These are phyloP conservation scores for Ophiodon elongatus DNA, from an alignment of 2,113 vertebrate species.

Conservation along the genomic window DNA sequence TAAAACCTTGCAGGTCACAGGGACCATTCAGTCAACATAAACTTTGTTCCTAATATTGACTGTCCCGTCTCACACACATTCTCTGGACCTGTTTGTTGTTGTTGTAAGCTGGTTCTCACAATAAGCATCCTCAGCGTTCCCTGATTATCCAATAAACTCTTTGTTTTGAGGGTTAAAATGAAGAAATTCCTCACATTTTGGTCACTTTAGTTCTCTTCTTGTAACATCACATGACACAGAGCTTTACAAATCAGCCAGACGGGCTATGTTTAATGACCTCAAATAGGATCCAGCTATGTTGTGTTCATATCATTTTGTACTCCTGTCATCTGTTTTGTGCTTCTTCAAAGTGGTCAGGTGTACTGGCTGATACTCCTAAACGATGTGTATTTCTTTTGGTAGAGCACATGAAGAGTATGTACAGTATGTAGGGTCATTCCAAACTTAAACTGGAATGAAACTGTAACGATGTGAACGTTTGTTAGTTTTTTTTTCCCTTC, in stretches of 20 bases:
- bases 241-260: background rate
- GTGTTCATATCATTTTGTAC: background rate
- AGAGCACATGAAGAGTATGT: constrained; percentile 17
- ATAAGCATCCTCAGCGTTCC: background rate
- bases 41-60: background rate
- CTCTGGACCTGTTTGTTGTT: background rate
- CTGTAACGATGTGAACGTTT: constrained; percentile 36
- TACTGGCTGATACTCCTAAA: background rate
- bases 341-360: background rate
- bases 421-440: constrained; percentile 23
- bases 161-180: background rate
- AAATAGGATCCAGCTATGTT: background rate
- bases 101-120: background rate
- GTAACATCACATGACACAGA: background rate
- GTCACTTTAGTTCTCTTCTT: background rate
- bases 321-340: constrained; percentile 1
- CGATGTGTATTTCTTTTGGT: background rate
- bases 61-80: background rate
- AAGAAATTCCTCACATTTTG: background rate
- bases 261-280: background rate
- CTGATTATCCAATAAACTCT: background rate
- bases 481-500: background rate
- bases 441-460: constrained; percentile 26
- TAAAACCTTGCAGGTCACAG: background rate
- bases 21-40: background rate